Conservation (phyloP, 1,140 invertebrate genomes). For the Zaprionus ghesquierei region DNA sequence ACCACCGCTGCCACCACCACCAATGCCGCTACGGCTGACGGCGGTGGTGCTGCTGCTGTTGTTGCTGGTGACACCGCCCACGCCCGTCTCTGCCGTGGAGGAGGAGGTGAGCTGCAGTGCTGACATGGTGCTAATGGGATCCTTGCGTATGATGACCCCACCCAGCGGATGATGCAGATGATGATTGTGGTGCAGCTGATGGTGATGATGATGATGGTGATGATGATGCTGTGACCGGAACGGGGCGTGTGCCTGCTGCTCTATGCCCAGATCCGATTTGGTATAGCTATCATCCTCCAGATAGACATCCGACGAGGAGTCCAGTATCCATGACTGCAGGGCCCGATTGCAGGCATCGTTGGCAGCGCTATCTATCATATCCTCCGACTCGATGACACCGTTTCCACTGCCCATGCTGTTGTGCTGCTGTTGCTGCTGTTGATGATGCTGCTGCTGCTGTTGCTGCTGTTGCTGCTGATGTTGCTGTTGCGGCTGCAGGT, state of each 20-base stretch:
- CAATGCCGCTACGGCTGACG: not conserved
- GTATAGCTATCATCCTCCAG: constrained; percentile 80
- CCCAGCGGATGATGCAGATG: constrained; percentile 47
- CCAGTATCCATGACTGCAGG: constrained; percentile 75
- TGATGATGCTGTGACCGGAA: constrained; percentile 30
- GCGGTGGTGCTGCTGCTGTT: not conserved
- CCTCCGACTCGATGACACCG: constrained; percentile 56
- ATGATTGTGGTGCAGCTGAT: constrained; percentile 43
- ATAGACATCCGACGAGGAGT: constrained; percentile 80
- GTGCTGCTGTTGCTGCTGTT: constrained; percentile 45
- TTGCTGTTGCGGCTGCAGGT: constrained; percentile 42
- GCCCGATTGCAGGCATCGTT: constrained; percentile 47
- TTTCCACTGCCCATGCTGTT: constrained; percentile 14
- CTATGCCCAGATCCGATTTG: constrained; percentile 80
- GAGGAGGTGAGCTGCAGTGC: constrained; percentile 83
- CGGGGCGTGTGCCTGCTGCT: constrained; percentile 47
- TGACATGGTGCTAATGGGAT: constrained; percentile 85
- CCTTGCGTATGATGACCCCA: constrained; percentile 83
- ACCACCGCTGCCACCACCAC: constrained; percentile 16
- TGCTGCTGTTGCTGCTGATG: constrained; percentile 49
- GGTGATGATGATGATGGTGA: constrained; percentile 59
- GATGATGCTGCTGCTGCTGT: constrained; percentile 21
- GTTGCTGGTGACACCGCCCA: not conserved
- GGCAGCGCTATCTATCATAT: constrained; percentile 44
- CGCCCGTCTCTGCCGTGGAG: not conserved